Base-by-base conservation (phyloP, 1,140 invertebrate species). In the Drosophila nikananu region DNA sequence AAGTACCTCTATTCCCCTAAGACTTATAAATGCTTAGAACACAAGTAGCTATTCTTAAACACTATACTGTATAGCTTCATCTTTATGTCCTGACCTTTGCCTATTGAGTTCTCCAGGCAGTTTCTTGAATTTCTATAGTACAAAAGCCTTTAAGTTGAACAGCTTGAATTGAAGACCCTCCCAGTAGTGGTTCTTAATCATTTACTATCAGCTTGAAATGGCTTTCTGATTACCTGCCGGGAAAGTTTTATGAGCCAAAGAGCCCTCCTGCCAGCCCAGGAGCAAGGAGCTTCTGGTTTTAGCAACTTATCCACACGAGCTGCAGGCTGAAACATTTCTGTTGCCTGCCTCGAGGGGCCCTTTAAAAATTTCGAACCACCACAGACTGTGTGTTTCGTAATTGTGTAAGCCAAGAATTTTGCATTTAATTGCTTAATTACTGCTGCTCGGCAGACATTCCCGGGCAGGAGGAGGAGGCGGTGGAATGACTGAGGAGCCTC, bases 341-440 rank as follows among this genome's bases (percentile, higher is more conserved):
- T 76, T 89, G 84, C 84, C 83, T 84, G 78, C 78, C 77, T 81
- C 71, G 41, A 51, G 84, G 84, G 84, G 84, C 63, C 49, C 54
- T 72, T 58, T 67, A 61, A 60, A 60, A 55, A 57, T 77, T 51
- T 44, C 58, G 51, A 77, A 52, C 57, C 62, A 39, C 57, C 62
- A 39, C 39, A 72, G 60, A 46, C 52, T 59, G 64, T 64, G 35
- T 39, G 35, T 42, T 72, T 54, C 37, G 75, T 57, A 77, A 61
- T 52, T 72, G 42, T 39, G 75, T 51, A 77, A 61, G 77, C 66
- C 66, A 72, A 44, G 76, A 62, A 80, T 74, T 80, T 80, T 75
- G 42, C 71, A 62, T 90, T 86, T 90, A 90, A 90, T 90, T 91
- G 86, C 81, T 90, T 90, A 91, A 90, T 90, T 90, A 90, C 86